Evolutionary conservation across 2,113 vertebrate species (phyloP).

Genomic region (Mola mola): DNA sequence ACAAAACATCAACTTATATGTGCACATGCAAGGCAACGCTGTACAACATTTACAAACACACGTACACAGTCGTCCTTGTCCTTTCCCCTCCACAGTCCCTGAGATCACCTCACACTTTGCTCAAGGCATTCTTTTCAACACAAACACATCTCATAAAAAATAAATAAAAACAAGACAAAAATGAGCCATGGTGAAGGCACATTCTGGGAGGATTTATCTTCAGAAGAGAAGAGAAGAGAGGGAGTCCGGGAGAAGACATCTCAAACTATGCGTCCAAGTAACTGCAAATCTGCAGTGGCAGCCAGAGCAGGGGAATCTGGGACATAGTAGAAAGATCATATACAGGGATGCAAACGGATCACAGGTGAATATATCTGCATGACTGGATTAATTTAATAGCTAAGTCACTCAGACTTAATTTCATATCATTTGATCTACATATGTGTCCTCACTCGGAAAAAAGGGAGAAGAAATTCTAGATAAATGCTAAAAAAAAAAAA

Average conservation of each 20-base stretch:
- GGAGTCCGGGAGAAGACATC: slow-evolving; percentile 31
- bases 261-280: slow-evolving; percentile 12
- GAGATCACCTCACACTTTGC: slow-evolving; percentile 77
- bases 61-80: background rate
- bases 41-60: slow-evolving; percentile 52
- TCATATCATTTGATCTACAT: too few relatives aligned
- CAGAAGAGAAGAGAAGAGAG: slow-evolving; percentile 31
- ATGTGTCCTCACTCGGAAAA: too few relatives aligned
- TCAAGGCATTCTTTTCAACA: slow-evolving; percentile 63
- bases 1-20: slow-evolving; percentile 24
- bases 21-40: slow-evolving; percentile 34
- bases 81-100: slow-evolving; percentile 70
- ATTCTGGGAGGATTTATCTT: slow-evolving; percentile 66
- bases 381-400: background rate
- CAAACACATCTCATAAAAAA: slow-evolving; percentile 36
- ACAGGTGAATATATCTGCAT: background rate
- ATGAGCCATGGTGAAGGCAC: slow-evolving; percentile 76
- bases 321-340: slow-evolving; percentile 11
- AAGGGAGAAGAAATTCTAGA: too few relatives aligned
- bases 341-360: slow-evolving; percentile 52
- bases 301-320: slow-evolving; percentile 32
- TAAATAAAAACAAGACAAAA: slow-evolving; percentile 53
- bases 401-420: too few relatives aligned
- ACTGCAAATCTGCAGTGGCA: slow-evolving; percentile 22
- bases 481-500: too few relatives aligned